phyloP scores from a whole-genome alignment of 2,888 invertebrate species.

The Unio pictorum region DNA sequence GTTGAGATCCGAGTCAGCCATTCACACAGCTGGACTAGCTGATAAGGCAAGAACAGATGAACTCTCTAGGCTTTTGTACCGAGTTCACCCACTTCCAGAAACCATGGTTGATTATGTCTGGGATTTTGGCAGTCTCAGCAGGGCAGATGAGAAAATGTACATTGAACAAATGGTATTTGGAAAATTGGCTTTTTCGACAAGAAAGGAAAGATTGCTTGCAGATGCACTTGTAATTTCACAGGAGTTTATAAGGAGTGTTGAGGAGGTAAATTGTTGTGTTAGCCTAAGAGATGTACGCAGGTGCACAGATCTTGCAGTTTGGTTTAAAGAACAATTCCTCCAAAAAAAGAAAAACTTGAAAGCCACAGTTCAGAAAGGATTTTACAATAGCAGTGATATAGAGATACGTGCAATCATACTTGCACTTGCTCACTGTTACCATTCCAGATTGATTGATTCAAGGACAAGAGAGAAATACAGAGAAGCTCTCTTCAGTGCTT shows the following conservation, averaged over 20 bases:
- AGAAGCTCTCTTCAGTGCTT: slow-evolving; percentile 11
- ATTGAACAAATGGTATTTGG: slow-evolving; percentile 23
- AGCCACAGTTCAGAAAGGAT: too few species aligned
- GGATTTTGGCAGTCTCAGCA: slow-evolving; percentile 49
- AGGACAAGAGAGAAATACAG: slow-evolving; percentile 20
- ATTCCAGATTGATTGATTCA: slow-evolving; percentile 28
- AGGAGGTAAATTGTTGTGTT: slow-evolving; percentile 16
- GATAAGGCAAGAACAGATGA: slow-evolving; percentile 45
- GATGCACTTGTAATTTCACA: slow-evolving; percentile 25
- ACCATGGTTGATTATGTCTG: slow-evolving; percentile 51
- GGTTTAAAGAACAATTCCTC: slow-evolving; percentile 12
- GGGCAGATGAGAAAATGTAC: slow-evolving; percentile 41
- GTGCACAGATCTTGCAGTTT: slow-evolving; percentile 16
- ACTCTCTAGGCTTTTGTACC: slow-evolving; percentile 44
- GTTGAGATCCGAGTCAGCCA: slow-evolving; percentile 26
- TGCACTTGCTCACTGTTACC: slow-evolving; percentile 36
- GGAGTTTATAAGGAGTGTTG: slow-evolving; percentile 14
- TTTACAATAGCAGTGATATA: too few species aligned
- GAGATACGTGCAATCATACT: slow-evolving; percentile 23
- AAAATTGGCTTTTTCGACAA: slow-evolving; percentile 20
- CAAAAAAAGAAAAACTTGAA: too few species aligned
- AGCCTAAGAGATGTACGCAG: slow-evolving; percentile 33
- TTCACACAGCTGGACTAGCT: slow-evolving; percentile 42
- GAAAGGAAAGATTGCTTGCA: slow-evolving; percentile 5
- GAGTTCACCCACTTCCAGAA: slow-evolving; percentile 52